Conservation (phyloP, 2,888 invertebrate genomes). For the Nasonovia ribisnigri region DNA sequence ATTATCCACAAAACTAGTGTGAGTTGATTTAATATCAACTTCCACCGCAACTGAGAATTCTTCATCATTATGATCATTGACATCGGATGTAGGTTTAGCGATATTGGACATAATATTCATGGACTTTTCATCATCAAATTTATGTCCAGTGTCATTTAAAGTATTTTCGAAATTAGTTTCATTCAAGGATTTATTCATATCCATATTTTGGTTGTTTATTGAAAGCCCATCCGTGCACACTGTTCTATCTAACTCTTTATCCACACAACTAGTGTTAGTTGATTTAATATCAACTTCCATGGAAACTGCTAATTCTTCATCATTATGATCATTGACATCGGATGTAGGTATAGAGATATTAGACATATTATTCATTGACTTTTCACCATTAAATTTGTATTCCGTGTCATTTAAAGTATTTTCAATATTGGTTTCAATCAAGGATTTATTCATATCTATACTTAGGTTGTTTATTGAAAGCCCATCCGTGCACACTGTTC, state of each 20-base stretch:
- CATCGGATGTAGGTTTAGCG: too few species aligned
- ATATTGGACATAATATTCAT: background rate
- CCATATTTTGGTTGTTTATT: background rate
- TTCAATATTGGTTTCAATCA: background rate
- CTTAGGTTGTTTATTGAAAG: background rate
- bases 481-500: background rate
- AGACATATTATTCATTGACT: background rate
- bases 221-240: background rate
- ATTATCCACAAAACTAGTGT: background rate
- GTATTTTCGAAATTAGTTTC: too few species aligned
- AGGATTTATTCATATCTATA: background rate
- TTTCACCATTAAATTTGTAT: background rate
- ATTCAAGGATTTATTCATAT: background rate
- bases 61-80: background rate
- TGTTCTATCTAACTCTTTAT: background rate
- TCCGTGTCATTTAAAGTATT: background rate
- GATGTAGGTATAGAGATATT: background rate
- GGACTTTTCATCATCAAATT: background rate
- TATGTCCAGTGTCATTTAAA: too few species aligned
- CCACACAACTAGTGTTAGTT: background rate
- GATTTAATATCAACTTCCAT: background rate
- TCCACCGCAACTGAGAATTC: too few species aligned
- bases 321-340: background rate
- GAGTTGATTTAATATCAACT: background rate
- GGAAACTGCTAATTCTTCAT: background rate